These are phyloP conservation scores for Pycnonotus jocosus DNA, from an alignment of 2,113 vertebrate genomes.

Conservation along the genomic window DNA sequence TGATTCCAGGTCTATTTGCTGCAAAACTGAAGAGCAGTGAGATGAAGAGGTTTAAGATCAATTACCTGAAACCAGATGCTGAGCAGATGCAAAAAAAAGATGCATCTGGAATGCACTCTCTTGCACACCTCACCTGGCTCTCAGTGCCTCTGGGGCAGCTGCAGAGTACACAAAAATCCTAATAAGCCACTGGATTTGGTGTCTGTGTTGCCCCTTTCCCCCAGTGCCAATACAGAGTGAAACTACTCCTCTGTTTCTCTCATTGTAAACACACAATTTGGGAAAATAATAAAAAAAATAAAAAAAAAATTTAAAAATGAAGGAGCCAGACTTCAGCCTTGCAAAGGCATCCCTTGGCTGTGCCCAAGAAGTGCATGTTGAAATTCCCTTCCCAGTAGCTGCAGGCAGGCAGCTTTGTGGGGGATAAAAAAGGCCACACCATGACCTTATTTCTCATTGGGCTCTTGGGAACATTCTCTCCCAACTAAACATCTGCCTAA, in stretches of 20 bases:
- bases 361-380: background rate
- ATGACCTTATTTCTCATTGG: background rate
- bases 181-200: background rate
- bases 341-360: background rate
- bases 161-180: background rate
- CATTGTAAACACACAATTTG: background rate
- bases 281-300: background rate
- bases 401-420: background rate
- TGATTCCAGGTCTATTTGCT: background rate
- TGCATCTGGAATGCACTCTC: background rate
- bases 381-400: background rate
- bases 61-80: conserved; percentile 19
- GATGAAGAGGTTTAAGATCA: background rate
- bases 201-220: fast-evolving
- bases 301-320: background rate
- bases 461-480: background rate
- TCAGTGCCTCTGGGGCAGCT: background rate
- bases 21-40: background rate
- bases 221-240: background rate
- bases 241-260: background rate
- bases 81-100: background rate
- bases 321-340: background rate
- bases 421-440: background rate
- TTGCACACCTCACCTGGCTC: conserved; percentile 7
- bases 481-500: conserved; percentile 33